Evolutionary conservation across 2,888 invertebrate genomes (phyloP), one percentile per base, ranked within the genome.

Genomic region (Andrena dorsata): DNA sequence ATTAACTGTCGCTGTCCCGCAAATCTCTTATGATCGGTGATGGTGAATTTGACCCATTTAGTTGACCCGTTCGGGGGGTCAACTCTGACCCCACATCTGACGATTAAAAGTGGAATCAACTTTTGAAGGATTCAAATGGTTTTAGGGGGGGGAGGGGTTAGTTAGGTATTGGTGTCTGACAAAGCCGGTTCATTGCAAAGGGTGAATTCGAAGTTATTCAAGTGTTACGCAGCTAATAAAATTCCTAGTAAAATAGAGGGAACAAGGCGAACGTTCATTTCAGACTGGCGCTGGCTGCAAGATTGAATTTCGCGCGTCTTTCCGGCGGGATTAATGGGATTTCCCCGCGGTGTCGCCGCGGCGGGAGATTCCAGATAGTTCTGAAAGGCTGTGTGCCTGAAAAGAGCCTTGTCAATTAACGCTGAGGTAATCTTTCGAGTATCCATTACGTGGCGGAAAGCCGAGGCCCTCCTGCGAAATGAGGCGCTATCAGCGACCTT

Each of bases 371-470:
- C 63, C 65, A 85, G 82, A 83, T 85, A 85, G 80, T 84, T 72
- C 71, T 82, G 70, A 82, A 74, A 53, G 64, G 71, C 64, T 35
- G 26, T 23, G 70, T 79, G 28, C 7, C 66, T 83, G 85, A 88
- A 86, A 89, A 88, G 85, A 80, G 80, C 74, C 88, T 91, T 90
- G 91, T 91, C 92, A 92, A 92, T 92, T 92, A 92, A 92, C 90
- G 60, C 87, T 85, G 88, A 84, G 86, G 85, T 92, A 92, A 92
- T 92, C 92, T 92, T 92, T 92, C 91, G 90, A 91, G 92, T 91
- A 91, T 93, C 91, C 91, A 90, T 92, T 90, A 91, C 85, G 84
- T 86, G 85, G 77, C 78, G 84, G 82, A 86, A 83, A 85, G 85
- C 86, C 86, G 82, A 73, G 86, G 82, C 47, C 81, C 76, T 79